Base-by-base conservation (phyloP, 2,888 invertebrate species). In the Leucania comma region DNA sequence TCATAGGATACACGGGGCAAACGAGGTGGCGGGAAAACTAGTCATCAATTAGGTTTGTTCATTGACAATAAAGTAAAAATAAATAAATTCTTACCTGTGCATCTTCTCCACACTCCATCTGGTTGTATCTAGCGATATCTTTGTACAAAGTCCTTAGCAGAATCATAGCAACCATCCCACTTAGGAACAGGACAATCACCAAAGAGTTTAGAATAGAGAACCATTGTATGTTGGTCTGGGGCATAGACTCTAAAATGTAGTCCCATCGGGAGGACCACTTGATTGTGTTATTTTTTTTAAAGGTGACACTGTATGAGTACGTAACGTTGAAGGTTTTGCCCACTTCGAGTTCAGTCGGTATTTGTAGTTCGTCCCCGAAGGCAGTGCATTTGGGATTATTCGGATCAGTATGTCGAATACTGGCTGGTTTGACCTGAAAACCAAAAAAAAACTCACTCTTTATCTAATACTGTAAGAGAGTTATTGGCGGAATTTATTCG, bases 261-360 rank as follows among this genome's bases (percentile, higher is more conserved):
- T 99, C 99, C 99, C 99, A 99, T 88, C 99, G 97, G 0, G 99
- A 99, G 0, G 99, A 99, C 99, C 99, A 99, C 94, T 99, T 99
- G 20, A 99, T 98, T 0, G 97, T 97, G 91, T 98, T 97, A 88
- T 98, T 98, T 89, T 96, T 96, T 87, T 97, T 95, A 93, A 98
- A 99, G 32, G 95, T 97, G 0, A 99, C 97, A 9, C 98, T 97
- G 94, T 99, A 99, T 0, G 99, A 97, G 94, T 99, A 99, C 0
- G 96, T 96, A 50, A 99, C 97, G 53, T 96, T 93, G 68, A 98
- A 94, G 90, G 96, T 84, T 86, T 97, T 91, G 77, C 90, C 86
- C 75, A 93, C 86, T 90, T 95, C 85, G 54, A 96, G 92, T n/a
- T 93, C 96, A 59, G 96, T 95, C 6, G 97, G 97, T 82, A 99